Conservation (phyloP, 2,113 vertebrate species). For the Malurus elegans region DNA sequence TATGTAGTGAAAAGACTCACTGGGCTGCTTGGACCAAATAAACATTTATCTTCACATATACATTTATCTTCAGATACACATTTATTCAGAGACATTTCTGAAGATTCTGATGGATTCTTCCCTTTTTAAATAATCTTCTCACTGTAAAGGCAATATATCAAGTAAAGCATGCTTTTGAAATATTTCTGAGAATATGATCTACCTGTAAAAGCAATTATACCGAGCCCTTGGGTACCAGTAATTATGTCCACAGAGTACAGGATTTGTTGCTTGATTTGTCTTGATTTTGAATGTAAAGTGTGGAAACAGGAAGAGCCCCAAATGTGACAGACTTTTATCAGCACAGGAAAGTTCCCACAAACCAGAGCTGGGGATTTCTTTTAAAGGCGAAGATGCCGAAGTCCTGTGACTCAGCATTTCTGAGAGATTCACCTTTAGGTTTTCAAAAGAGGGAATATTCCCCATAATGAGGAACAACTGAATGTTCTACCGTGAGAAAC, state of each 20-base stretch:
- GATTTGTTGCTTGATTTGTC: neutral
- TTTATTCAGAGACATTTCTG: too few relatives aligned
- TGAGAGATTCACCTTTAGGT: neutral
- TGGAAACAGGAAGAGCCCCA: neutral
- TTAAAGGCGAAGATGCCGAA: neutral
- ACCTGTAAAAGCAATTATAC: neutral
- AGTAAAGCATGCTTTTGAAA: neutral
- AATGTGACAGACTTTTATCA: neutral
- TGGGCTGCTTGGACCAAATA: neutral
- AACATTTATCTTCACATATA: neutral
- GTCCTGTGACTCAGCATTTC: constrained; percentile 17
- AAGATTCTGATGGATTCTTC: neutral
- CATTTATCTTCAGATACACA: too few relatives aligned
- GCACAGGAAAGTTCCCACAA: neutral
- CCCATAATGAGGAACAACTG: neutral
- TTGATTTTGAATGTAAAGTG: neutral
- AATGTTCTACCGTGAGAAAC: neutral
- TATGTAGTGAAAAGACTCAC: neutral
- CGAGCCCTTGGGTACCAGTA: neutral
- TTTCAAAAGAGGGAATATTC: constrained; percentile 12
- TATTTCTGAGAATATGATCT: neutral
- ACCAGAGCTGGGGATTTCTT: neutral
- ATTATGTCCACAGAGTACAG: neutral
- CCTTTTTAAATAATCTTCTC: neutral
- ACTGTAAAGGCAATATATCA: neutral